Evolutionary conservation across 2,797 vertebrate genomes (phyloP).

Genomic region (Thalassophryne amazonica): DNA sequence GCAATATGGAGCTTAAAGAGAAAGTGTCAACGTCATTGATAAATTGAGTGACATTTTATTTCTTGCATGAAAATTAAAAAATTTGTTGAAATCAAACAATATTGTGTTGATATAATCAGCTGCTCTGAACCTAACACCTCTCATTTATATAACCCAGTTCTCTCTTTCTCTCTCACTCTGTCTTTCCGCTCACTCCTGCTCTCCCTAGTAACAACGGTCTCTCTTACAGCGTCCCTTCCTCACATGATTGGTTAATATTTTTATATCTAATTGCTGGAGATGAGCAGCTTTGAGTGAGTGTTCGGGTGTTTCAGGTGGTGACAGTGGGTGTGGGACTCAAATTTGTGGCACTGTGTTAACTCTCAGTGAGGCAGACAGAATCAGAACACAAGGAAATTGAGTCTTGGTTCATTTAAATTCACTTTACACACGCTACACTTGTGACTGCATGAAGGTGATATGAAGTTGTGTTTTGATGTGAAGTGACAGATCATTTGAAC

Average conservation of each 20-base stretch:
- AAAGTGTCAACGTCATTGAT: too few relatives aligned
- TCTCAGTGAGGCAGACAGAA: constrained; percentile 31
- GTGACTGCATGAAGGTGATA: too few relatives aligned
- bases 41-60: background rate
- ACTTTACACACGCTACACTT: too few relatives aligned
- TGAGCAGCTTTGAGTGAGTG: constrained; percentile 61
- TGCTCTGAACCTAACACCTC: constrained; percentile 36
- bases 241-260: constrained; percentile 79
- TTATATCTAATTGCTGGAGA: constrained; percentile 79
- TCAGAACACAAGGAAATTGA: constrained; percentile 35
- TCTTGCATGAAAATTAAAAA: background rate
- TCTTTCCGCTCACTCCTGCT: constrained; percentile 35
- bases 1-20: too few relatives aligned
- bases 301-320: constrained; percentile 56
- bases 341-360: constrained; percentile 57
- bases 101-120: constrained; percentile 31
- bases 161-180: constrained; percentile 25
- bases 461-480: too few relatives aligned
- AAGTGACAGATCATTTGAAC: too few relatives aligned
- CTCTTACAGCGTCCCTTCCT: constrained; percentile 61
- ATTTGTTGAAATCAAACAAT: constrained; percentile 9
- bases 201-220: constrained; percentile 75
- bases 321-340: constrained; percentile 40
- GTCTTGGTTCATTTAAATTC: background rate
- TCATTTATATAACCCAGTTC: constrained; percentile 50